Evolutionary conservation across 2,113 vertebrate genomes (phyloP), one percentile per base, ranked within the genome.

Genomic region (Lutjanus erythropterus): DNA sequence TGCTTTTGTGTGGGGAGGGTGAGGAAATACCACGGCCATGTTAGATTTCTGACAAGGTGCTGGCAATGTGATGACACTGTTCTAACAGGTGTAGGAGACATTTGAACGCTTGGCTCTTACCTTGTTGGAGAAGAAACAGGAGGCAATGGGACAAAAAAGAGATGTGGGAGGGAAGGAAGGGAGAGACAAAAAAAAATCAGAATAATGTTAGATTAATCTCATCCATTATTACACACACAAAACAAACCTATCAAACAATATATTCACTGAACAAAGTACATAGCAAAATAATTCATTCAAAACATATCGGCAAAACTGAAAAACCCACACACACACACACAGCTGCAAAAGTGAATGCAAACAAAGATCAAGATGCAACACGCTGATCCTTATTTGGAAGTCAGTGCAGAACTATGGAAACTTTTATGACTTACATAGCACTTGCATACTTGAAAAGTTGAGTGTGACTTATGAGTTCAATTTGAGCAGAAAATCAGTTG

Each of bases 81-180:
- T 41, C 35, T 59, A 74, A 77, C 47, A 72, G 58, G 31, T 68
- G 61, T 11, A 12, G 56, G 27, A 78, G 16, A 83, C 14, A 65
- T 47, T 49, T 49, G 42, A n/a, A 83, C 29, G 66, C 21, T 83
- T 80, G 42, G 52, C 27, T 76, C 90, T 93, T 93, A 92, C 90
- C 92, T 93, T 90, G 68, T 78, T 79, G 79, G 55, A 69, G 64
- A 67, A 27, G 81, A 68, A 71, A 12, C 65, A 56, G 47, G 21
- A 75, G 41, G 60, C 12, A 1, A 52, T 19, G 56, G 27, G n/a
- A 42, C 15, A 58, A 64, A 23, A 42, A 21, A 15, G 66, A 16
- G 16, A 58, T 42, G 35, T 35, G 33, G 33, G 27, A 37, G 46
- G 9, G 4, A 49, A 55, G 1, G 70, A 39, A 31, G 16, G 9